phyloP scores from a whole-genome alignment of 2,888 invertebrate species.

The Sipha maydis region DNA sequence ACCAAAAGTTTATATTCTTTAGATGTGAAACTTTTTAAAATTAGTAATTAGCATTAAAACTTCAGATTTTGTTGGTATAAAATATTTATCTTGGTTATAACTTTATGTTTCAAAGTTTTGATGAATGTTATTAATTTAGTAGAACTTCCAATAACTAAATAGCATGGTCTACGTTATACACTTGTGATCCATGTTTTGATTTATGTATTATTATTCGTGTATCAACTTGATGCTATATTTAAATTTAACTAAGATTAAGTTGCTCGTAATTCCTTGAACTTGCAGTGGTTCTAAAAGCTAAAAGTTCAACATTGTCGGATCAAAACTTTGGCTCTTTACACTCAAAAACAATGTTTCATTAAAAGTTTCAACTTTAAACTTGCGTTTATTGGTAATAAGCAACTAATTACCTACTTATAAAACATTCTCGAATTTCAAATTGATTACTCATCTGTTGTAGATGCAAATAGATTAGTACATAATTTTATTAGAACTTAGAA shows the following conservation, averaged over 20 bases:
- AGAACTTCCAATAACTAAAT: constrained; percentile 36
- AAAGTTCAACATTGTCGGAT: constrained; percentile 5
- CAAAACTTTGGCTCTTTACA: constrained; percentile 28
- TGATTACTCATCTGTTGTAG: not conserved
- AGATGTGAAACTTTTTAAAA: constrained; percentile 22
- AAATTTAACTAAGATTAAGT: constrained; percentile 35
- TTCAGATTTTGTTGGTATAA: constrained; percentile 33
- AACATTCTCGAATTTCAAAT: not conserved
- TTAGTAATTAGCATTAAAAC: constrained; percentile 33
- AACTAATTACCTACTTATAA: not conserved
- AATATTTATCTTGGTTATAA: constrained; percentile 38
- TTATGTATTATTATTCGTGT: constrained; percentile 30
- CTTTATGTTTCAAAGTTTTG: constrained; percentile 36
- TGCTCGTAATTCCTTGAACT: constrained; percentile 7
- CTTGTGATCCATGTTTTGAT: constrained; percentile 30
- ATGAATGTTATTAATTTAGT: constrained; percentile 43
- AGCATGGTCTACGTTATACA: constrained; percentile 11
- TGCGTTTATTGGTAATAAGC: not conserved
- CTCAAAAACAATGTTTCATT: constrained; percentile 30
- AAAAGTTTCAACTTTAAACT: constrained; percentile 28
- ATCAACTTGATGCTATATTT: constrained; percentile 35
- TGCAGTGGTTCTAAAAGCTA: not conserved
- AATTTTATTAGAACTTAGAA: not conserved
- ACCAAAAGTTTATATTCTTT: not conserved
- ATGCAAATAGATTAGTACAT: not conserved